Percentiles rank a stretch among this genome's conserved stretches.
Conservation (phyloP, 2,797 vertebrate species). For the Anguilla marmorata region DNA sequence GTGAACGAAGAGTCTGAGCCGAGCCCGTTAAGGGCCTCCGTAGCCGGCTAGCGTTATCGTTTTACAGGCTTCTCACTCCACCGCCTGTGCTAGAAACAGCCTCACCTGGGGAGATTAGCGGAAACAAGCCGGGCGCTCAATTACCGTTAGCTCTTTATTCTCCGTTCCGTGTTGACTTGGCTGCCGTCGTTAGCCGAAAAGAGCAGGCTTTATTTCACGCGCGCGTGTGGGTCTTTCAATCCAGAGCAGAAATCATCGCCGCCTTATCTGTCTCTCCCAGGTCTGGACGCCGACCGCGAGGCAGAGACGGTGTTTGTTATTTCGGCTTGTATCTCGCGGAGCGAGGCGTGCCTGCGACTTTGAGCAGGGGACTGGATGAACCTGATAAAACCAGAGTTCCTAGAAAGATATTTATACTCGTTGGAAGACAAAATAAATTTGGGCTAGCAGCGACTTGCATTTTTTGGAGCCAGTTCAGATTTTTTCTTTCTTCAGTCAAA, state of each 20-base stretch:
- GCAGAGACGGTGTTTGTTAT: background rate
- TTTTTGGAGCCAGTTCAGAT: conserved; percentile 4
- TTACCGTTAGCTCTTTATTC: background rate
- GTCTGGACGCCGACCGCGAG: background rate
- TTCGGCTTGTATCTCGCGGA: background rate
- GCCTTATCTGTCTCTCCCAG: conserved; percentile 34
- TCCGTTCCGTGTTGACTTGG: background rate
- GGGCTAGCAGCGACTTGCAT: background rate
- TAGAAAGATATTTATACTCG: conserved; percentile 44
- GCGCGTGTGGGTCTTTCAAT: conserved; percentile 5
- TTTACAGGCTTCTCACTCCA: background rate
- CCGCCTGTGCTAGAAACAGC: background rate
- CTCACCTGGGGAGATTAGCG: conserved; percentile 31
- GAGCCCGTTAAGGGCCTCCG: background rate
- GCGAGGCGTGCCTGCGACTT: conserved; percentile 7
- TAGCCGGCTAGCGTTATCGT: background rate
- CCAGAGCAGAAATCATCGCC: conserved; percentile 10
- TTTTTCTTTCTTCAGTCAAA: conserved; percentile 4
- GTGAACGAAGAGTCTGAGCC: background rate
- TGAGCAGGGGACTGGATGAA: conserved; percentile 33
- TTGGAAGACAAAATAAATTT: background rate
- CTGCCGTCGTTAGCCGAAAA: background rate
- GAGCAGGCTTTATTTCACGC: background rate
- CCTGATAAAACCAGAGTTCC: conserved; percentile 44
- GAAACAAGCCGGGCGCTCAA: background rate